A percentile compares a stretch with the other conserved stretches of the same genome.
These are phyloP conservation scores for Phymanthus crucifer DNA, from an alignment of 92 coral and sea anemone species.

Conservation along the genomic window DNA sequence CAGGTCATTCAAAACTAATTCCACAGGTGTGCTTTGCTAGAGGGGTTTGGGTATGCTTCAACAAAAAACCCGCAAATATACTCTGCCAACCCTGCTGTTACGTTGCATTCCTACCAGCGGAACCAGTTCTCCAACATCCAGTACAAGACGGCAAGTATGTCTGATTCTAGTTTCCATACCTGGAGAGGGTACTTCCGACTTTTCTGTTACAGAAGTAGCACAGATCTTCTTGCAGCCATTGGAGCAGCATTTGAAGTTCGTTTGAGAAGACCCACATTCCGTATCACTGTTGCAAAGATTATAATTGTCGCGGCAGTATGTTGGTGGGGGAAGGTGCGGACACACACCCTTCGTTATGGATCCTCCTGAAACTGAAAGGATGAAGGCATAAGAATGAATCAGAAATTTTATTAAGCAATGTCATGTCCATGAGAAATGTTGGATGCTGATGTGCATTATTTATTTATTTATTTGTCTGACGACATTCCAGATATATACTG, in stretches of 20 bases:
- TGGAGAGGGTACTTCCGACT: neutral
- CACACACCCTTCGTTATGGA: conserved; percentile 42
- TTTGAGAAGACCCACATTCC: conserved; percentile 37
- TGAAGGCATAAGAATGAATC: neutral
- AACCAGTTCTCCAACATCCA: too few species aligned
- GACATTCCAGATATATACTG: too few species aligned
- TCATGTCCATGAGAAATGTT: too few species aligned
- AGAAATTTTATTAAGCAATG: neutral
- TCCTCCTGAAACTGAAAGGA: neutral
- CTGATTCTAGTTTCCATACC: neutral
- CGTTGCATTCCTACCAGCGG: too few species aligned
- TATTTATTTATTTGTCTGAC: too few species aligned
- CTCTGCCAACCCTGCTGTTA: too few species aligned
- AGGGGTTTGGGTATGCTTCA: too few species aligned
- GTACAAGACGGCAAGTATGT: too few species aligned
- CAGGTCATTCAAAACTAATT: too few species aligned
- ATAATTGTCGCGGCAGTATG: conserved; percentile 42
- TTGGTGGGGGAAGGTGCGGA: conserved; percentile 51
- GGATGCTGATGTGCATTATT: too few species aligned
- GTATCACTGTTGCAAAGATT: conserved; percentile 57
- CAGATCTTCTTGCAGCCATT: conserved; percentile 66
- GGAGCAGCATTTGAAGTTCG: conserved; percentile 57
- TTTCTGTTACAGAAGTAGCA: conserved; percentile 17
- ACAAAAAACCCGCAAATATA: too few species aligned
- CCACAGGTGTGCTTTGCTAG: too few species aligned